Percentiles rank a stretch among this genome's conserved stretches.
Evolutionary conservation across 2,888 invertebrate genomes (phyloP).

Genomic region (Labia minor): DNA sequence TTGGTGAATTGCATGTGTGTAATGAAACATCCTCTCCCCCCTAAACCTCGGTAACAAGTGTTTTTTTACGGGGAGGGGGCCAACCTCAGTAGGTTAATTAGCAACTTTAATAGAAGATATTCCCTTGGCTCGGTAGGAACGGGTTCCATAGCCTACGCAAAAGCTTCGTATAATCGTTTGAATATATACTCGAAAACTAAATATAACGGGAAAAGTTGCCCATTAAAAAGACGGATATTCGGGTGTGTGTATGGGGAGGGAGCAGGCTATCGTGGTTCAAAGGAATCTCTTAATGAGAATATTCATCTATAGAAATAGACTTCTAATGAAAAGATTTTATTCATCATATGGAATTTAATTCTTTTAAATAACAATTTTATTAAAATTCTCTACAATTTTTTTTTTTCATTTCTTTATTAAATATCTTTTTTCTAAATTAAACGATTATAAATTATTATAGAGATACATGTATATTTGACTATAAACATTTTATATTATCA

Average conservation of each 20-base stretch:
- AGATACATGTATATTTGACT: too few species aligned
- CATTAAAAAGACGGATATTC: not conserved
- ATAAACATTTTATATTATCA: too few species aligned
- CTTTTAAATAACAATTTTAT: too few species aligned
- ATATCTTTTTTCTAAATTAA: too few species aligned
- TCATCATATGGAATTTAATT: too few species aligned
- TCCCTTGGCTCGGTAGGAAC: not conserved
- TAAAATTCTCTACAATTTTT: too few species aligned
- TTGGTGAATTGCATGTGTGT: too few species aligned
- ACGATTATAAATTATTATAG: too few species aligned
- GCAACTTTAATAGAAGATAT: conserved; percentile 4
- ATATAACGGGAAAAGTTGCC: conserved; percentile 13
- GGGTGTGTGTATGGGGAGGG: not conserved
- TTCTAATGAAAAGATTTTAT: too few species aligned
- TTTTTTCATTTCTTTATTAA: too few species aligned
- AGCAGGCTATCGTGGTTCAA: not conserved
- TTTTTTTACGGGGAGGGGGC: not conserved
- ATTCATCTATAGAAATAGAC: not conserved
- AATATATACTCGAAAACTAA: conserved; percentile 1
- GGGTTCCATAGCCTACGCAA: not conserved
- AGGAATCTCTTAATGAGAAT: not conserved
- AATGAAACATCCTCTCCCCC: too few species aligned
- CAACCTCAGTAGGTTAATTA: not conserved
- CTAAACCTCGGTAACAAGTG: too few species aligned
- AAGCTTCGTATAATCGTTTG: not conserved